Evolutionary conservation across 2,888 invertebrate genomes (phyloP), one percentile per base, ranked within the genome.

Genomic region (Frankliniella intonsa): DNA sequence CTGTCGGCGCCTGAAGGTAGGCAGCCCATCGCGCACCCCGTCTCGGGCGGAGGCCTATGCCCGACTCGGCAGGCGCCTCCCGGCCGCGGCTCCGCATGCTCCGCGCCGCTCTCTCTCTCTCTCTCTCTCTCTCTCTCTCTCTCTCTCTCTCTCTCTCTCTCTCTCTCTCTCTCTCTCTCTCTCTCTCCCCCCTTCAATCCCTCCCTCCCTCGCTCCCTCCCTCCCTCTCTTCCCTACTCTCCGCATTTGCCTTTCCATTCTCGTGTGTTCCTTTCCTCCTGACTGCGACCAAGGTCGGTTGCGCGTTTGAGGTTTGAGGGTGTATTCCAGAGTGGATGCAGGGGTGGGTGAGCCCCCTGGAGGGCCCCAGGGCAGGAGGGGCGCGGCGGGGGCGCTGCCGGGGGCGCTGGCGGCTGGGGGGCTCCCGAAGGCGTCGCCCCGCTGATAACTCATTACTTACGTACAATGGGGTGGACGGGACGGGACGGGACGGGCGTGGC

Each of bases 1-100:
- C 62, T 62, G 62, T 14, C 62, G 62, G 62, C 85, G 85, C 85
- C 84, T 84, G 85, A 84, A 84, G 84, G 85, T 84, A 85, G 85
- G 85, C 84, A 84, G 84, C 83, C 83, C 83, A 81, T 62, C 83
- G 83, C 82, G 82, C 81, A 81, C 82, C 82, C 82, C 83, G 80
- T 51, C 83, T 81, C 83, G 83, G 84, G 82, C 80, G 82, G 83
- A 84, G 84, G 50, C 65, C 69, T 76, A 25, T 9, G 25, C 22
- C 69, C 55, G 55, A 14, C 55, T 19, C 11, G 55, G 0, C 55
- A 55, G 55, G 55, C 55, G 14, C 17, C 38, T n/a, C 62, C 11
- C 62, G 62, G 62, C 62, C 62, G 55, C 2, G 38, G 38, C 38
- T 2, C 38, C 38, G 38, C 38, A n/a, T n/a, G 38, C 38, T 5